phyloP scores from a whole-genome alignment of 2,797 vertebrate species.

The Anolis apletophallus region DNA sequence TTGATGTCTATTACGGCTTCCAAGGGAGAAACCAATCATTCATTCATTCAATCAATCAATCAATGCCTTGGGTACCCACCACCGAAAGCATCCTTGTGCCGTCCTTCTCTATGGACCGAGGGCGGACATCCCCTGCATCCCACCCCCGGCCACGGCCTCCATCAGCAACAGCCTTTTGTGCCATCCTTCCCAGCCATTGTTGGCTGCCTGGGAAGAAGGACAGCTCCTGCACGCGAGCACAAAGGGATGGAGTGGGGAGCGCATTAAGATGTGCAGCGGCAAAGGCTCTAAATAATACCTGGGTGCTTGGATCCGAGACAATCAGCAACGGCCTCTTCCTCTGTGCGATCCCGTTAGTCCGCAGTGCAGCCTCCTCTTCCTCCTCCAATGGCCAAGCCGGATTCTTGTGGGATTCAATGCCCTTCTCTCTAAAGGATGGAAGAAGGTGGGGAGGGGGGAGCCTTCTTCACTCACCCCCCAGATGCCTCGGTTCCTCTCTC shows the following conservation, averaged over 20 bases:
- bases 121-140: too few species aligned
- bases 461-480: slow-evolving; percentile 33
- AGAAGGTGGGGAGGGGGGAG: not conserved
- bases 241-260: not conserved
- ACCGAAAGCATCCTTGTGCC: too few species aligned
- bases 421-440: not conserved
- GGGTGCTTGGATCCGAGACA: slow-evolving; percentile 37
- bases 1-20: too few species aligned
- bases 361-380: slow-evolving; percentile 63
- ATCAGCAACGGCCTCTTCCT: slow-evolving; percentile 2
- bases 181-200: too few species aligned
- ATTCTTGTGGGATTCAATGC: not conserved
- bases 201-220: too few species aligned
- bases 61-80: too few species aligned
- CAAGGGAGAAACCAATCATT: too few species aligned
- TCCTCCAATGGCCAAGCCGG: not conserved
- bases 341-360: slow-evolving; percentile 41
- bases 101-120: too few species aligned
- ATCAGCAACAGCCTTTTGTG: too few species aligned
- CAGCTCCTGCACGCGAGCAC: too few species aligned
- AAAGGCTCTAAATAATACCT: slow-evolving; percentile 62
- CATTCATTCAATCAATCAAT: too few species aligned
- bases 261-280: not conserved
- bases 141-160: too few species aligned
- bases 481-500: not conserved